A percentile compares a stretch with the other conserved stretches of the same genome.
phyloP scores from a whole-genome alignment of 2,113 vertebrate genomes.

The Perca fluviatilis region DNA sequence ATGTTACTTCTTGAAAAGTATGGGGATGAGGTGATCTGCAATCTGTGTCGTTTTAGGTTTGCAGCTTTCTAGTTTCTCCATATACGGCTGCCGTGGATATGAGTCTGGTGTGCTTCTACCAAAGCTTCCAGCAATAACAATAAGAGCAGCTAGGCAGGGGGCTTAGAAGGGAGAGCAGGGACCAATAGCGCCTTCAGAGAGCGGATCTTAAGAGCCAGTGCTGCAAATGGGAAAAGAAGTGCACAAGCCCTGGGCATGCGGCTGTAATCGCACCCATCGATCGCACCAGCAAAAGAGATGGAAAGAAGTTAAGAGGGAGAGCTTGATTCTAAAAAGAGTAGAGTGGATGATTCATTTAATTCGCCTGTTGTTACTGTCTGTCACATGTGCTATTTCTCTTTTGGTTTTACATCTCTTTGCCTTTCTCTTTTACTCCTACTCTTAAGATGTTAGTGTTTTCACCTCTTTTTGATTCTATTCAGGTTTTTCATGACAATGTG shows the following conservation, averaged over 20 bases:
- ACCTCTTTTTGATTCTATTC: background rate
- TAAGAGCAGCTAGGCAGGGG: constrained; percentile 58
- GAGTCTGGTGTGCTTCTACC: background rate
- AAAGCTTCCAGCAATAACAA: constrained; percentile 50
- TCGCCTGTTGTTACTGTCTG: constrained; percentile 29
- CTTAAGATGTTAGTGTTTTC: background rate
- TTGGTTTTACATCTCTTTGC: constrained; percentile 16
- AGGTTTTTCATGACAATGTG: constrained; percentile 4
- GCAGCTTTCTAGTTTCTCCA: background rate
- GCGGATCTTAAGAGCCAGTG: constrained; percentile 20
- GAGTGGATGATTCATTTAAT: constrained; percentile 66
- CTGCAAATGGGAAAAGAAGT: constrained; percentile 69
- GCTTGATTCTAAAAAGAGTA: constrained; percentile 36
- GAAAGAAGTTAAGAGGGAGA: constrained; percentile 26
- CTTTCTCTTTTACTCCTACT: background rate
- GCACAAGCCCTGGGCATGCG: constrained; percentile 44
- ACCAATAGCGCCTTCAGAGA: constrained; percentile 45
- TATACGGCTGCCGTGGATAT: background rate
- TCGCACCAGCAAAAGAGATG: constrained; percentile 40
- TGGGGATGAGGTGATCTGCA: constrained; percentile 14
- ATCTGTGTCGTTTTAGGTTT: background rate
- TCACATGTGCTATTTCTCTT: constrained; percentile 26
- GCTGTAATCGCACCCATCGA: constrained; percentile 71
- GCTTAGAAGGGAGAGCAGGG: constrained; percentile 41
- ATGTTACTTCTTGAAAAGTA: constrained; percentile 9